These are phyloP conservation scores for Phenganax stokvisi DNA, from an alignment of 92 coral and sea anemone species.

Conservation along the genomic window DNA sequence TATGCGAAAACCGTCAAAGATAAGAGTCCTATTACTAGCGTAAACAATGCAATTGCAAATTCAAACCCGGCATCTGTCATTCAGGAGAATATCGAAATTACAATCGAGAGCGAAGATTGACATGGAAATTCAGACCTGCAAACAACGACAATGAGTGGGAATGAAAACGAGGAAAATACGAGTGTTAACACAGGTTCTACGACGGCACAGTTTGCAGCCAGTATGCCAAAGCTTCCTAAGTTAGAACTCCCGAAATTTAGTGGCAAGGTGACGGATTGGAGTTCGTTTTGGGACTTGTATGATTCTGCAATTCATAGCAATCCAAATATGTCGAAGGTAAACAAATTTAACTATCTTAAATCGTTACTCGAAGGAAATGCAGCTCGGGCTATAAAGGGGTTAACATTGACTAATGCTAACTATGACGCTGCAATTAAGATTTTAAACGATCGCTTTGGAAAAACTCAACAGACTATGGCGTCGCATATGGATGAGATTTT, in stretches of 20 bases:
- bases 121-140: no score
- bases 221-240: no score
- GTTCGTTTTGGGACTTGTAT: constrained; percentile 11
- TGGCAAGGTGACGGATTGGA: constrained; percentile 10
- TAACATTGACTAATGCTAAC: constrained; percentile 9
- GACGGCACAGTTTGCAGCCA: no score
- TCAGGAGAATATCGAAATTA: no score
- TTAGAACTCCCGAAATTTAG: background rate
- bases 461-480: constrained; percentile 5
- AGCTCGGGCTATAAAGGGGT: constrained; percentile 9
- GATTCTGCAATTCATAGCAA: background rate
- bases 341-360: constrained; percentile 10
- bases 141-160: no score
- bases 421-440: constrained; percentile 12
- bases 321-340: background rate
- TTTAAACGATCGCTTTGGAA: background rate
- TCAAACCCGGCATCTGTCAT: no score
- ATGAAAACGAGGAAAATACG: no score
- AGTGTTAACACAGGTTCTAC: no score
- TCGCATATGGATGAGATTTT: constrained; percentile 10
- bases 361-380: constrained; percentile 11
- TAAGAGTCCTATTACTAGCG: no score
- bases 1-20: no score
- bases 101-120: no score
- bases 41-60: no score